phyloP scores from a whole-genome alignment of 2,888 invertebrate genomes.

The Monochamus alternatus region DNA sequence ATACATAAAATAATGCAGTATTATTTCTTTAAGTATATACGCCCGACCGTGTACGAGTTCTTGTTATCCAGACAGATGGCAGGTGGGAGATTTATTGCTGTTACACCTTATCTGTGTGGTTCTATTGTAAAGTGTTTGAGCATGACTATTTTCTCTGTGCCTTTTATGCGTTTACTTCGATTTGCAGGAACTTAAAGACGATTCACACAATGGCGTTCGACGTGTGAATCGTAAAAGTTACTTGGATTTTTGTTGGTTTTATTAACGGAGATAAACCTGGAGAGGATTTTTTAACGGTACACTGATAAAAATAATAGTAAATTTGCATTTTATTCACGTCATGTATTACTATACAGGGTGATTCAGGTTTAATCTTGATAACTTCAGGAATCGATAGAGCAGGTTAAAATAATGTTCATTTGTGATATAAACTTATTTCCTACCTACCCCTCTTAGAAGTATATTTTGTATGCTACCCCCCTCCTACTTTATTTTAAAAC shows the following conservation, averaged over 20 bases:
- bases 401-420: too few relatives aligned
- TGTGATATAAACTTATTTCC: too few relatives aligned
- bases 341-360: too few relatives aligned
- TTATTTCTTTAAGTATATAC: constrained; percentile 34
- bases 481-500: too few relatives aligned
- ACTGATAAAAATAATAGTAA: too few relatives aligned
- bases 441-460: too few relatives aligned
- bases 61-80: constrained; percentile 49
- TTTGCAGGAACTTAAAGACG: constrained; percentile 8
- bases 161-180: constrained; percentile 8
- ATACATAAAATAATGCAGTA: constrained; percentile 43
- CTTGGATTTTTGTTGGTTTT: background rate
- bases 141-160: constrained; percentile 14
- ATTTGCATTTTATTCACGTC: too few relatives aligned
- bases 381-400: too few relatives aligned
- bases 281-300: background rate
- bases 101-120: constrained; percentile 42
- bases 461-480: too few relatives aligned
- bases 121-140: constrained; percentile 37
- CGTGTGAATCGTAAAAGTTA: constrained; percentile 14
- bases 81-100: constrained; percentile 47
- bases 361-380: too few relatives aligned
- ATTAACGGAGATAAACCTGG: background rate
- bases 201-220: constrained; percentile 6
- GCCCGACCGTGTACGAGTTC: constrained; percentile 38